These are phyloP conservation scores for Hoplostethus mediterraneus DNA, from an alignment of 2,797 vertebrate species.

Conservation along the genomic window DNA sequence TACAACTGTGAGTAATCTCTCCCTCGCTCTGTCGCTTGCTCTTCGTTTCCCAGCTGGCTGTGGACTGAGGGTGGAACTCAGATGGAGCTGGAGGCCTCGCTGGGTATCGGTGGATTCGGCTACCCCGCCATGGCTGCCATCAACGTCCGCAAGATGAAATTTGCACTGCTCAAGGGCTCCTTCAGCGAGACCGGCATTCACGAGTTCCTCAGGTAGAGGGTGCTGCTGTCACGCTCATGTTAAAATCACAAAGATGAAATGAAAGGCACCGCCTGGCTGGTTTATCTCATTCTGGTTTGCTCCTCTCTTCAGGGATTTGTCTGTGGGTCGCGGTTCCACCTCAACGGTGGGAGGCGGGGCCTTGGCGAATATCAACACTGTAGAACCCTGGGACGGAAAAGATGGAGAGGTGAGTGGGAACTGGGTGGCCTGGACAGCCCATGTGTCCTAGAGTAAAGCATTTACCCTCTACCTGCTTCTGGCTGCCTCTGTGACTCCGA, in stretches of 20 bases:
- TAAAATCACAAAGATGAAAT: not conserved
- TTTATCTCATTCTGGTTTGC: conserved; percentile 12
- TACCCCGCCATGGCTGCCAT: conserved; percentile 98
- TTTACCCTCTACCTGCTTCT: not conserved
- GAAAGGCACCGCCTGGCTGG: not conserved
- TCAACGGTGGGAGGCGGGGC: conserved; percentile 89
- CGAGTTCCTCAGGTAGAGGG: conserved; percentile 93
- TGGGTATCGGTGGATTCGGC: conserved; percentile 96
- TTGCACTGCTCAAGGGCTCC: conserved; percentile 94
- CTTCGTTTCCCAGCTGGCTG: conserved; percentile 87
- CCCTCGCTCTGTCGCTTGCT: not conserved
- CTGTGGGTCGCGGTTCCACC: conserved; percentile 94
- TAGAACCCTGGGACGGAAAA: conserved; percentile 95
- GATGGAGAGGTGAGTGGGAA: conserved; percentile 91
- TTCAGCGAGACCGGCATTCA: conserved; percentile 98
- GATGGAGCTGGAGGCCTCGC: conserved; percentile 89
- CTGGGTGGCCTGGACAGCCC: not conserved
- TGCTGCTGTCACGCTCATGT: not conserved
- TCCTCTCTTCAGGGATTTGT: conserved; percentile 88
- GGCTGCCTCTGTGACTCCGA: too few relatives aligned
- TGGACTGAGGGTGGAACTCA: conserved; percentile 96
- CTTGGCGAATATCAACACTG: conserved; percentile 89
- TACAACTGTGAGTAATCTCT: conserved; percentile 2
- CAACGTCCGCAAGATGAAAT: conserved; percentile 97
- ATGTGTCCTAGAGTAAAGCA: not conserved